Percentiles rank a stretch among this genome's conserved stretches.
phyloP scores from a whole-genome alignment of 2,888 invertebrate species.

The Amiota mariae region DNA sequence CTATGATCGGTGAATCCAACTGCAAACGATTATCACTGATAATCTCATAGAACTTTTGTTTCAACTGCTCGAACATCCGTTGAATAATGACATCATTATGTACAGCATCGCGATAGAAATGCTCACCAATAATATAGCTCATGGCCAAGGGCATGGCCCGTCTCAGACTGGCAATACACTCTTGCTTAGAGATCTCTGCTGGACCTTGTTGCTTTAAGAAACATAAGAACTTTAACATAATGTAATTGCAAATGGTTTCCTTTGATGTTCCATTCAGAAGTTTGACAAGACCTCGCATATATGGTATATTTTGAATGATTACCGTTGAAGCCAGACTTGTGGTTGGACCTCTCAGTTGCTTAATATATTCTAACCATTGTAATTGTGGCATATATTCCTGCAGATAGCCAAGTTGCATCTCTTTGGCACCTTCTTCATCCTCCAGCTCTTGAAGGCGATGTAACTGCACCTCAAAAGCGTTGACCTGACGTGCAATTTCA shows the following conservation, averaged over 20 bases:
- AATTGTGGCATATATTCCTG: slow-evolving; percentile 64
- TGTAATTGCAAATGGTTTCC: slow-evolving; percentile 63
- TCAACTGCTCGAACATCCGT: slow-evolving; percentile 57
- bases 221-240: slow-evolving; percentile 67
- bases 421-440: slow-evolving; percentile 66
- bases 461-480: slow-evolving; percentile 63
- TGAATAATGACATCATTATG: slow-evolving; percentile 52
- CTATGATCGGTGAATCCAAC: slow-evolving; percentile 57
- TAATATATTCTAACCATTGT: slow-evolving; percentile 61
- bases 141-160: slow-evolving; percentile 69
- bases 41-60: slow-evolving; percentile 57
- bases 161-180: slow-evolving; percentile 64
- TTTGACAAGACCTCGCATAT: slow-evolving; percentile 60
- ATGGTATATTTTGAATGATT: slow-evolving; percentile 66
- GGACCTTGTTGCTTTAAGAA: slow-evolving; percentile 66
- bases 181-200: slow-evolving; percentile 61
- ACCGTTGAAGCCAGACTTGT: slow-evolving; percentile 60
- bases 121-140: slow-evolving; percentile 63
- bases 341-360: slow-evolving; percentile 52
- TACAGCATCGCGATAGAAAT: slow-evolving; percentile 56
- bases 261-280: slow-evolving; percentile 55
- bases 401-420: slow-evolving; percentile 68
- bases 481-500: slow-evolving; percentile 61
- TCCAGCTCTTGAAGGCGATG: slow-evolving; percentile 60
- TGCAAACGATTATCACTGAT: slow-evolving; percentile 63